phyloP scores from a whole-genome alignment of 2,888 invertebrate genomes.

The Apocheima hispidaria region DNA sequence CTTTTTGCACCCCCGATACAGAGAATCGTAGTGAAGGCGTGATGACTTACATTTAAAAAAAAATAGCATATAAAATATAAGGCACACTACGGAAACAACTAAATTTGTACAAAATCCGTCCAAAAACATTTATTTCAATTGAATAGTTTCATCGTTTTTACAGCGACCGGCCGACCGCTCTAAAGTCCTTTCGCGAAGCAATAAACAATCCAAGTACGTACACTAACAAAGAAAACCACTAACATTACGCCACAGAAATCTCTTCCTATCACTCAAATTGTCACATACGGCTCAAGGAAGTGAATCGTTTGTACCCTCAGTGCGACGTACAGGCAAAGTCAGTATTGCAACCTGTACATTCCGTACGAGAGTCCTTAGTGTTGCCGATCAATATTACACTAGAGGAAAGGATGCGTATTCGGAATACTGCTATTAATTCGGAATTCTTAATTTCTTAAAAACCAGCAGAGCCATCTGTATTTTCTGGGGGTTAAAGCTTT shows the following conservation, averaged over 20 bases:
- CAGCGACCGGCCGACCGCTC: constrained; percentile 17
- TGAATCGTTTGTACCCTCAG: constrained; percentile 38
- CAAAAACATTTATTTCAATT: background rate
- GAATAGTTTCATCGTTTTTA: constrained; percentile 4
- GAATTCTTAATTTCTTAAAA: too few species aligned
- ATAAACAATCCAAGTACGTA: constrained; percentile 31
- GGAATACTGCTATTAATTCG: too few species aligned
- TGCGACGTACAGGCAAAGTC: background rate
- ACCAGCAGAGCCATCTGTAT: too few species aligned
- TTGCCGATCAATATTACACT: background rate
- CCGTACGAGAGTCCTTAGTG: background rate
- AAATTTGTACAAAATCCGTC: background rate
- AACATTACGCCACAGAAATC: constrained; percentile 36
- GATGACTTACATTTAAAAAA: too few species aligned
- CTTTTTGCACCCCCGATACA: too few species aligned
- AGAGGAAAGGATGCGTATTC: background rate
- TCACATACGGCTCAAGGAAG: constrained; percentile 36
- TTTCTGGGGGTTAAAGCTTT: too few species aligned
- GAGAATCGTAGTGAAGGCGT: too few species aligned
- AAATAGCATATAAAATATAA: too few species aligned
- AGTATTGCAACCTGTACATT: constrained; percentile 7
- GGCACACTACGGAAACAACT: background rate
- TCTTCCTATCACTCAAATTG: constrained; percentile 36
- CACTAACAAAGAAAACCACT: constrained; percentile 36
- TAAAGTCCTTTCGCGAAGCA: constrained; percentile 27